Base-by-base conservation (phyloP, 2,888 invertebrate genomes). In the Drosophila hamatofila region DNA sequence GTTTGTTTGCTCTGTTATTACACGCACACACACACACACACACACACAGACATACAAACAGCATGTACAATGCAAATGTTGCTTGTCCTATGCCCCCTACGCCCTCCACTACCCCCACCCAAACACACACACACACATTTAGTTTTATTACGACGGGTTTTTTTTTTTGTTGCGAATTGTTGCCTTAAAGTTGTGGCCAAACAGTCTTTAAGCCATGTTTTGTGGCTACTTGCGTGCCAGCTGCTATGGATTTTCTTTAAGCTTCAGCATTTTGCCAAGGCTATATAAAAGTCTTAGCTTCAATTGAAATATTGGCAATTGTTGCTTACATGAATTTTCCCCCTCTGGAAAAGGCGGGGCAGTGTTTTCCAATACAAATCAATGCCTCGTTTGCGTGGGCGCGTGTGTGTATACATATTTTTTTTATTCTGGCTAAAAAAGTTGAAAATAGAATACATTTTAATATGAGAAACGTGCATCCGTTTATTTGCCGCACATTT, bases 1-100 rank as follows among this genome's bases (percentile, higher is more conserved):
- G 77, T 88, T 85, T 82, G 79, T 82, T 74, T 80, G 56, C 56
- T 48, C 54, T 59, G 66, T 72, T 75, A 63, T 71, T 76, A 64
- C 74, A 72, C 78, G 58, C 63, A 65, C 58, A 67, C 49, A 30
- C 68, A 35, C 46, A 14, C 33, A 25, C 14, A 60, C 25, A 44
- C 12, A 35, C n/a, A 46, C 41, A 48, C 14, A 51, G 25, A 80
- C 14, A 23, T 14, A 23, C 21, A 14, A 23, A 42, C 33, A 21
- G 44, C 51, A 65, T 37, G 42, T 59, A n/a, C 30, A 59, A 51
- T 51, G 59, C 52, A 48, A 59, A 59, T 48, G 37, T 49, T 35
- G 8, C 55, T 21, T 18, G 49, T 42, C 11, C 51, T 21, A 37
- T 59, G 33, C 18, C 37, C 37, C 44, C 27, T 27, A 30, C 27